These are phyloP conservation scores for Eurois occulta DNA, from an alignment of 2,888 invertebrate genomes.

Conservation along the genomic window DNA sequence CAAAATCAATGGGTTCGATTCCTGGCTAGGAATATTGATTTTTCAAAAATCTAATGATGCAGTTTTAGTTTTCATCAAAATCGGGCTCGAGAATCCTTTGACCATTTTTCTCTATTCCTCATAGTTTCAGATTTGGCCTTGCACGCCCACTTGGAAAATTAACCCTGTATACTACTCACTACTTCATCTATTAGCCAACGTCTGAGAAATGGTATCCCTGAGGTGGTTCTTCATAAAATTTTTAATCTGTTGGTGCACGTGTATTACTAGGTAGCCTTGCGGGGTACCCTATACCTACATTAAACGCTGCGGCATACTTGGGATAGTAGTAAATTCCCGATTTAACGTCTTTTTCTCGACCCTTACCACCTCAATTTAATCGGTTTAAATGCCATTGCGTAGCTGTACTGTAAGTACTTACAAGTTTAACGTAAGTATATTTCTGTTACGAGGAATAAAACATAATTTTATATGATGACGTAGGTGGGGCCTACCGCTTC, in stretches of 20 bases:
- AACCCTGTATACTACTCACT: no score
- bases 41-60: no score
- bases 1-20: no score
- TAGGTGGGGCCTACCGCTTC: not conserved
- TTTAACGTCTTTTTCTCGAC: conserved; percentile 14
- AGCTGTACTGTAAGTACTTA: not conserved
- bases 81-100: no score
- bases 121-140: no score
- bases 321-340: conserved; percentile 36
- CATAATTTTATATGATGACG: not conserved
- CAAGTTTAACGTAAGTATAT: not conserved
- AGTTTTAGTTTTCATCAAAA: no score
- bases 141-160: no score
- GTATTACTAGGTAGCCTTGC: not conserved
- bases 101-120: no score
- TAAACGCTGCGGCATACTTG: conserved; percentile 4
- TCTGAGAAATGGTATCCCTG: not conserved
- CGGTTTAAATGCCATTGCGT: conserved; percentile 24
- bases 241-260: conserved; percentile 6
- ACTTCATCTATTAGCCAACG: not conserved
- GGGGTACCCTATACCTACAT: not conserved
- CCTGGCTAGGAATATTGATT: no score
- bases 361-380: conserved; percentile 25
- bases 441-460: not conserved
- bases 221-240: not conserved